These are phyloP conservation scores for Dasyurus viverrinus DNA, from an alignment of 2,113 vertebrate species.

Conservation along the genomic window DNA sequence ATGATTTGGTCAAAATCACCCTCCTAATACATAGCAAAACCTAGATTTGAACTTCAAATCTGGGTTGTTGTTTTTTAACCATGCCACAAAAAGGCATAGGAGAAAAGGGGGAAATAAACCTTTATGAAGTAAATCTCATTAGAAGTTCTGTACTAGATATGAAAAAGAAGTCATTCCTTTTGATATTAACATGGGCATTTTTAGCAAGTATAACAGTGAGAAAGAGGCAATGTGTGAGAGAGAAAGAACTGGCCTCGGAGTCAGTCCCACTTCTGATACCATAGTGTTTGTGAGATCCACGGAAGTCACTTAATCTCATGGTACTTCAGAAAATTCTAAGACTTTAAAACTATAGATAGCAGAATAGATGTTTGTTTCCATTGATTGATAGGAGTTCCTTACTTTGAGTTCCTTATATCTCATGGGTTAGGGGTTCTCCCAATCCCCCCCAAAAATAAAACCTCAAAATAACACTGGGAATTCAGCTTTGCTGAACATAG, in stretches of 20 bases:
- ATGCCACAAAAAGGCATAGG: not conserved
- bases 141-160: not conserved
- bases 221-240: not conserved
- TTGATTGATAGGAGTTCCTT: not conserved
- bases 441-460: not conserved
- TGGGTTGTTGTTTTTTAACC: not conserved
- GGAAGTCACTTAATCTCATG: not conserved
- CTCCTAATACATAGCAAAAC: not conserved
- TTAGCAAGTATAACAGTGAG: not conserved
- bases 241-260: not conserved
- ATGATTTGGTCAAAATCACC: not conserved
- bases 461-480: not conserved
- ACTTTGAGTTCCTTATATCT: not conserved
- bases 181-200: not conserved
- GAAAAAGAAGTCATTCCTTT: not conserved
- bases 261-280: not conserved
- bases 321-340: not conserved
- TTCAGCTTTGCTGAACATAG: not conserved
- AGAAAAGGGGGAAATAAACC: not conserved
- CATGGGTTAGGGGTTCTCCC: not conserved
- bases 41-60: not conserved
- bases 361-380: not conserved
- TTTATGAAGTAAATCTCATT: not conserved
- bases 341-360: not conserved
- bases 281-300: not conserved